These are phyloP conservation scores for Vidua macroura DNA, from an alignment of 2,113 vertebrate genomes.

Conservation along the genomic window DNA sequence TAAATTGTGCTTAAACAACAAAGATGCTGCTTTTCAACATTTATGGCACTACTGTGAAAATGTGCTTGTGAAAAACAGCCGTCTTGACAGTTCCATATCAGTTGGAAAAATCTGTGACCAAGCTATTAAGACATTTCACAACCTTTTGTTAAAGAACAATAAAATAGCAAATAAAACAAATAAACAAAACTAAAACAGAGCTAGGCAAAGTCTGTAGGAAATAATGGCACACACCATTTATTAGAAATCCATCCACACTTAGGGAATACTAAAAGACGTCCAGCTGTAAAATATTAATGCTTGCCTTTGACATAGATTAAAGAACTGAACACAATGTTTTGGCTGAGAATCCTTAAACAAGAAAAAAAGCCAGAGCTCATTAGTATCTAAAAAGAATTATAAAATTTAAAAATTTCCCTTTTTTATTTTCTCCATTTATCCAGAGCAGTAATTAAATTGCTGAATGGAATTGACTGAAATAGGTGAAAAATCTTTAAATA, in stretches of 20 bases:
- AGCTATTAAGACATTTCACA: neutral
- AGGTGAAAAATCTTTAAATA: neutral
- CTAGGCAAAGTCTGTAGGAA: neutral
- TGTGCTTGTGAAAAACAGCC: neutral
- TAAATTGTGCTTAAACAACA: neutral
- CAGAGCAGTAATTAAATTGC: neutral
- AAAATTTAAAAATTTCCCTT: neutral
- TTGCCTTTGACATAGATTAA: neutral
- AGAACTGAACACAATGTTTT: neutral
- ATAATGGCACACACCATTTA: neutral
- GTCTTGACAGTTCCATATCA: neutral
- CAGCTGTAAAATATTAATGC: neutral
- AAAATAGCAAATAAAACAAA: neutral
- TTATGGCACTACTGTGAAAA: neutral
- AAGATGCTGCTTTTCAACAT: neutral
- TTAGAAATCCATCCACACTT: neutral
- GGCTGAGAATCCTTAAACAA: neutral
- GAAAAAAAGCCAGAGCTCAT: neutral
- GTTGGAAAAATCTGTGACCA: neutral
- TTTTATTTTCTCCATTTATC: neutral
- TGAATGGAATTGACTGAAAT: neutral
- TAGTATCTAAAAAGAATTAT: neutral
- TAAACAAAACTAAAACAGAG: neutral
- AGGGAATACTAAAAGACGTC: neutral
- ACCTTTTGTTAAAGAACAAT: neutral